A percentile compares a stretch with the other conserved stretches of the same genome.
These are phyloP conservation scores for Palaemon carinicauda DNA, from an alignment of 1,140 invertebrate species.

Conservation along the genomic window DNA sequence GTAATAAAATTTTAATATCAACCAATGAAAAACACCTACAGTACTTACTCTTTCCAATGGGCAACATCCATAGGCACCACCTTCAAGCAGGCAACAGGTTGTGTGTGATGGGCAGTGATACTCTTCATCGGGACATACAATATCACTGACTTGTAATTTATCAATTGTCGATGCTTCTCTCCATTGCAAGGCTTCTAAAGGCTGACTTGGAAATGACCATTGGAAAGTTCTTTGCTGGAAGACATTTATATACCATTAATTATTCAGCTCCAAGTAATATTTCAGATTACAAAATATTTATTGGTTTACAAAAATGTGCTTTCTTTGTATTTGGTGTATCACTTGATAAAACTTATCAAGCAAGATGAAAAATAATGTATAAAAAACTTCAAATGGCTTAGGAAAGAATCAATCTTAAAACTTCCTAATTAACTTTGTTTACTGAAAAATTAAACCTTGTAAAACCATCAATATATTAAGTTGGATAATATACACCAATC, in stretches of 20 bases:
- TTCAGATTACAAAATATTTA: background rate
- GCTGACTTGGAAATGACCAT: background rate
- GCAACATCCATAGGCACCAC: conserved; percentile 30
- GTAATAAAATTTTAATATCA: too few relatives aligned
- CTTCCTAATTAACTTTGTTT: too few relatives aligned
- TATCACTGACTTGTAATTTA: background rate
- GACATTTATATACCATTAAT: background rate
- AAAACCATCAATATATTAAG: too few relatives aligned
- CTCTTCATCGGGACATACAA: conserved; percentile 21
- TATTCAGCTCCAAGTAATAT: background rate
- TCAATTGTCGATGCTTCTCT: background rate
- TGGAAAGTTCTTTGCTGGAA: background rate
- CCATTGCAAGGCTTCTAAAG: background rate
- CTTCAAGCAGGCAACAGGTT: conserved; percentile 10
- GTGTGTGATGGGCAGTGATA: background rate
- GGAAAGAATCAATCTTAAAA: too few relatives aligned
- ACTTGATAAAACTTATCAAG: too few relatives aligned
- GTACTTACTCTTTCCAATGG: conserved; percentile 12
- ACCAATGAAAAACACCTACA: too few relatives aligned
- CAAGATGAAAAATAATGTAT: too few relatives aligned
- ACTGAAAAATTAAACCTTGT: too few relatives aligned
- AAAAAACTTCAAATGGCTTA: too few relatives aligned
- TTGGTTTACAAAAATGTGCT: too few relatives aligned
- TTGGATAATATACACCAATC: too few relatives aligned
- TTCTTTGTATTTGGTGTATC: too few relatives aligned